Evolutionary conservation across 2,113 vertebrate species (phyloP), one percentile per base, ranked within the genome.

Genomic region (Pseudorhombus dupliciocellatus): DNA sequence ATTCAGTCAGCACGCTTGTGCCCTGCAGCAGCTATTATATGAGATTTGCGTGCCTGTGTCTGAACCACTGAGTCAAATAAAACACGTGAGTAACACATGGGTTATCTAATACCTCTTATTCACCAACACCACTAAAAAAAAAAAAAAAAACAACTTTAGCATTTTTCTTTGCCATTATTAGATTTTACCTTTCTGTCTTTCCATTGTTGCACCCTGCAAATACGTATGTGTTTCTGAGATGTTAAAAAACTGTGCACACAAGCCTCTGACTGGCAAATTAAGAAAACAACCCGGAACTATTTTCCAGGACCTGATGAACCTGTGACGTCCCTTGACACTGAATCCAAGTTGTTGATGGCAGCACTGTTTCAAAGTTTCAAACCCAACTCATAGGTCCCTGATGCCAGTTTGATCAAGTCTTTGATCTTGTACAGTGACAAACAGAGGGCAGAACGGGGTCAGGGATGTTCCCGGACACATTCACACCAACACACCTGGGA

Each of bases 401-500:
- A 62, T 68, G 52, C 20, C 52, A 44, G 21, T 15, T 68, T 25
- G 4, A 46, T 20, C 4, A 46, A 16, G 2, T 9, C 22, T 75
- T 34, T 51, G 9, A 60, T 71, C 37, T 20, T 48, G 48, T 20
- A 24, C 31, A 50, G 54, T 58, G 28, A 77, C 66, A 0, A 28
- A 34, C 26, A 21, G 50, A 54, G 28, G 66, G 54, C 6, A 34
- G 66, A 66, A 73, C 28, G 64, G 46, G 73, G 56, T 80, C 72
- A 56, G 76, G 52, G 42, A 4, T 57, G 40, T 62, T 66, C 37
- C 3, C 54, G 40, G 64, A 52, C n/a, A 61, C 66, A 75, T 26
- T 57, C 54, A 16, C 57, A 62, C 52, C 24, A 26, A 65, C 66
- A 77, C 80, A 66, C 67, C 51, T 21, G 77, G 76, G 79, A 81